These are phyloP conservation scores for Arvicanthis niloticus DNA, from an alignment of 2,113 vertebrate species.

Conservation along the genomic window DNA sequence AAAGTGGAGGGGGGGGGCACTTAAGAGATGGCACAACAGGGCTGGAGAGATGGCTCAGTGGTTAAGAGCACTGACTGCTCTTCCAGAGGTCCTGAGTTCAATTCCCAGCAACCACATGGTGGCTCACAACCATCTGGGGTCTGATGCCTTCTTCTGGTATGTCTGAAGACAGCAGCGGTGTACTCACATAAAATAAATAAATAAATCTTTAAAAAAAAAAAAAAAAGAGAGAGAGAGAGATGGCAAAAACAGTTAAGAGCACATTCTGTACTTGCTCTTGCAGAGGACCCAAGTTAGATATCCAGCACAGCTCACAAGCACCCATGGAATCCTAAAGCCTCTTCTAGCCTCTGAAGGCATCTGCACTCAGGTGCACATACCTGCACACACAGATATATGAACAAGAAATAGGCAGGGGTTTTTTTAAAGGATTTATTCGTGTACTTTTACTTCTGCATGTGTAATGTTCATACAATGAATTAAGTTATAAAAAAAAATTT, in stretches of 20 bases:
- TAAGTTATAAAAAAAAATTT: not conserved
- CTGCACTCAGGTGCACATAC: not conserved
- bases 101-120: too few relatives aligned
- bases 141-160: too few relatives aligned
- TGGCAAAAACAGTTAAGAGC: not conserved
- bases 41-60: too few relatives aligned
- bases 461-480: not conserved
- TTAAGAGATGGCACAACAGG: not conserved
- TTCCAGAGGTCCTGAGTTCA: too few relatives aligned
- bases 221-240: not conserved
- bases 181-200: too few relatives aligned
- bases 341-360: not conserved
- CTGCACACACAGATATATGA: not conserved
- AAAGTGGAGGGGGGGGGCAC: rapidly evolving
- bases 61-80: too few relatives aligned
- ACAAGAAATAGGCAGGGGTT: not conserved
- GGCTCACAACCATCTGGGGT: too few relatives aligned
- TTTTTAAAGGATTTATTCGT: not conserved
- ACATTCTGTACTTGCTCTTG: not conserved
- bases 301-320: not conserved
- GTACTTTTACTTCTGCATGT: not conserved
- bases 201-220: too few relatives aligned
- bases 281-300: not conserved
- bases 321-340: not conserved
- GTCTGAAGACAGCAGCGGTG: too few relatives aligned